Evolutionary conservation across 2,888 invertebrate genomes (phyloP).

Genomic region (Nomada goodeniana): DNA sequence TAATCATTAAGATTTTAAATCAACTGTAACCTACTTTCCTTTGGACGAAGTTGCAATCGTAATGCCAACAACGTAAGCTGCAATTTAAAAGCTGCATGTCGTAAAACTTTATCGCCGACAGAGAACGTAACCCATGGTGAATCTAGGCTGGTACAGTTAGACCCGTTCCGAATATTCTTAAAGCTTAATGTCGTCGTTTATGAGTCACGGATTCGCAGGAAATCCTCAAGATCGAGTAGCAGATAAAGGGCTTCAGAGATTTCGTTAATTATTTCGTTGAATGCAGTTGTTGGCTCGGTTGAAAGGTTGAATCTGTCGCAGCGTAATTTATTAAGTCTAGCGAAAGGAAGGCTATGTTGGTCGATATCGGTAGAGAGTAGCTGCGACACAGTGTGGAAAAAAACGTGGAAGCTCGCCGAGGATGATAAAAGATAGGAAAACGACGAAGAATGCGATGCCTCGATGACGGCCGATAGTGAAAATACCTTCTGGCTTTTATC

Average conservation of each 20-base stretch:
- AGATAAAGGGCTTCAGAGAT: background rate
- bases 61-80: background rate
- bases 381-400: slow-evolving; percentile 16
- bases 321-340: slow-evolving; percentile 63
- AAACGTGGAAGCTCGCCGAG: slow-evolving; percentile 35
- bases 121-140: background rate
- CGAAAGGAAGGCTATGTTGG: slow-evolving; percentile 36
- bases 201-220: background rate
- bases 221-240: background rate
- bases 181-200: background rate
- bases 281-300: slow-evolving; percentile 21
- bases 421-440: slow-evolving; percentile 42
- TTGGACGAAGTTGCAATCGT: background rate
- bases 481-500: slow-evolving; percentile 65
- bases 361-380: slow-evolving; percentile 44
- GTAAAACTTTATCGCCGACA: slow-evolving; percentile 6
- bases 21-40: slow-evolving; percentile 1
- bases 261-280: slow-evolving; percentile 51
- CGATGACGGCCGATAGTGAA: slow-evolving; percentile 63
- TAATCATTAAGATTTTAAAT: slow-evolving; percentile 11
- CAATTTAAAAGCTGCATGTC: background rate
- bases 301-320: slow-evolving; percentile 44
- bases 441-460: slow-evolving; percentile 51
- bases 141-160: background rate
- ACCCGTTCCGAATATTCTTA: background rate